phyloP scores from a whole-genome alignment of 2,888 invertebrate genomes.

The Dicyrtomina minuta region DNA sequence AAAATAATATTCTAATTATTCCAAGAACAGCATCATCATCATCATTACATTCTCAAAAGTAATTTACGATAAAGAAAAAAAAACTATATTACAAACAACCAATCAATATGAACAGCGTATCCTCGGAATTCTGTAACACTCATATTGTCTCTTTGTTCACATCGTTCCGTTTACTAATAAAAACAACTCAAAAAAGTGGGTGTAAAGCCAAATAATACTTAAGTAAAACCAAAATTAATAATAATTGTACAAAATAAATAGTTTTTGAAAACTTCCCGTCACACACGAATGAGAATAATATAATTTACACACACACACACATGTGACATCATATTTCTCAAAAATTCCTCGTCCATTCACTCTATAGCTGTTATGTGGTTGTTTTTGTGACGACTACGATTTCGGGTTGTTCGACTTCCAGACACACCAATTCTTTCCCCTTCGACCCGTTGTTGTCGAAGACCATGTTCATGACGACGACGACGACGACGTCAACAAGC shows the following conservation, averaged over 20 bases:
- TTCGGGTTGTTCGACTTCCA: too few relatives aligned
- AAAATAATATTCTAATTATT: neutral
- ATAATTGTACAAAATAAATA: neutral
- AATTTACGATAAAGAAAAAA: neutral
- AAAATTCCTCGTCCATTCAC: neutral
- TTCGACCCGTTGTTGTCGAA: too few relatives aligned
- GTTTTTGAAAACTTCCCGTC: neutral
- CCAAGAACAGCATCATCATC: too few relatives aligned
- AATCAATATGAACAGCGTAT: slow-evolving; percentile 28
- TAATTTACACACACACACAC: neutral
- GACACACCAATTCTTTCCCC: too few relatives aligned
- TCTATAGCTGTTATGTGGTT: neutral
- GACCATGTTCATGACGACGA: neutral
- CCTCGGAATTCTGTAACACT: neutral
- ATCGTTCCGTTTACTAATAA: slow-evolving; percentile 11
- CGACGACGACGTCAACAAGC: slow-evolving; percentile 9
- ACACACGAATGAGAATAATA: too few relatives aligned
- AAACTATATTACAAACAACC: neutral
- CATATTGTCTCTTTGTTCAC: slow-evolving; percentile 9
- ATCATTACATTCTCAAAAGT: neutral
- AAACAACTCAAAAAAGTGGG: slow-evolving; percentile 22
- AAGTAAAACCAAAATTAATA: neutral
- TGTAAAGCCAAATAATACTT: slow-evolving; percentile 1
- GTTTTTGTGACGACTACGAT: too few relatives aligned
- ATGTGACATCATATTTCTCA: too few relatives aligned